Evolutionary conservation across 2,797 vertebrate species (phyloP).

Genomic region (Acipenser transmontanus): DNA sequence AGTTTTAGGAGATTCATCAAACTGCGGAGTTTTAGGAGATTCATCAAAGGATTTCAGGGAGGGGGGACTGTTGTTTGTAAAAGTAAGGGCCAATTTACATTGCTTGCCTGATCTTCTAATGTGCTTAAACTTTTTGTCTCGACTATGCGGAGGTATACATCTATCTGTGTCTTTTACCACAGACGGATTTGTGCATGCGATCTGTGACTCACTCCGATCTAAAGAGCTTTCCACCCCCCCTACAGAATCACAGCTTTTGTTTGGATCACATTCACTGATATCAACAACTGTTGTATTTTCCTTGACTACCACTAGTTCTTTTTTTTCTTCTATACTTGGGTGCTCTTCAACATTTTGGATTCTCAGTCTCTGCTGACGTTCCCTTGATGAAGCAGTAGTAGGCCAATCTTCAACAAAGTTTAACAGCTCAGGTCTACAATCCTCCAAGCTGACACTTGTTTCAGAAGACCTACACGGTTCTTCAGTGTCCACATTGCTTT

Average conservation of each 20-base stretch:
- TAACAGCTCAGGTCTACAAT: conserved; percentile 16
- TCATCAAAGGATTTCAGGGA: conserved; percentile 5
- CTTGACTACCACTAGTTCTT: conserved; percentile 22
- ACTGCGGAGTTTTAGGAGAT: background rate
- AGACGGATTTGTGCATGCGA: conserved; percentile 12
- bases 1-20: background rate
- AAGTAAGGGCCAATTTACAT: conserved; percentile 76
- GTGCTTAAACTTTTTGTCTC: conserved; percentile 57
- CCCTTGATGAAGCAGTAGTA: conserved; percentile 34
- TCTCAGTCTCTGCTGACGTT: conserved; percentile 40
- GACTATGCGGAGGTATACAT: conserved; percentile 22
- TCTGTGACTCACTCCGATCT: conserved; percentile 10
- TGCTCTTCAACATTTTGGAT: background rate
- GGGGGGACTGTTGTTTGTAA: conserved; percentile 54
- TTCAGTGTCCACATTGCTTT: background rate
- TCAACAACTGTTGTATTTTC: conserved; percentile 15
- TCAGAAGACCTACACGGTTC: background rate
- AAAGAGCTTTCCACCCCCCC: conserved; percentile 1
- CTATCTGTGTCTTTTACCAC: conserved; percentile 17
- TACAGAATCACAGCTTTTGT: conserved; percentile 17
- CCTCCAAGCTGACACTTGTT: conserved; percentile 6
- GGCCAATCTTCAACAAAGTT: conserved; percentile 42
- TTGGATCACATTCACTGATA: conserved; percentile 25
- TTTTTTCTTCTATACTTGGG: conserved; percentile 17
- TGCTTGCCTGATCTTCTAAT: conserved; percentile 58